Evolutionary conservation across 2,113 vertebrate genomes (phyloP), one percentile per base, ranked within the genome.

Genomic region (Labrus mixtus): DNA sequence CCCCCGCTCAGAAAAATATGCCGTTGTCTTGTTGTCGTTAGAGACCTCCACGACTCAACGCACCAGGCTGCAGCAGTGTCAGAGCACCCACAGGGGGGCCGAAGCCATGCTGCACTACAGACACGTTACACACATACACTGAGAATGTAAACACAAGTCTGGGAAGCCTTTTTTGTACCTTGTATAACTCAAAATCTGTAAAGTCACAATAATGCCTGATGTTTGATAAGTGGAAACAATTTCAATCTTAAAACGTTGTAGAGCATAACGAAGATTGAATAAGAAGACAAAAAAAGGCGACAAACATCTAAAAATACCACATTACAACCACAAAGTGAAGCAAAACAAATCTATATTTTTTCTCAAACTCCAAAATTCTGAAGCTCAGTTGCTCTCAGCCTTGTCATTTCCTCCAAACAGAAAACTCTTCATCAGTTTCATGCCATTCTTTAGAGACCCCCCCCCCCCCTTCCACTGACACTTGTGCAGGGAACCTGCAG

Each of bases 21-120:
- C 82, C 76, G 93, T 93, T 94, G 90, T 93, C 76, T 91, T 81
- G 37, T 23, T 78, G 76, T 73, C 65, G 62, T 78, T 84, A 48
- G 9, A 86, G 87, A 86, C 88, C 87, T 85, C 88, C 89, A 86
- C 87, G 79, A 86, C 83, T 76, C 45, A 54, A 74, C 60, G 5
- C 63, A 73, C 53, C 10, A 2, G 56, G 78, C 79, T 87, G 79
- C 87, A 75, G 39, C 50, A 29, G 78, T 41, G 55, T 55, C 16
- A 33, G 54, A 59, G 73, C 72, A 75, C 88, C 89, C 89, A 85
- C 82, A 90, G 90, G 85, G 85, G 87, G 90, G 90, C 84, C 39
- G 12, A 13, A 51, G 51, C 45, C 66, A 11, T 9, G 33, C 69
- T 79, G 72, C 59, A 82, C 71, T 78, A 75, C 72, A 57, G 54